Conservation (phyloP, 2,113 vertebrate species). For the Eubucco bourcierii region DNA sequence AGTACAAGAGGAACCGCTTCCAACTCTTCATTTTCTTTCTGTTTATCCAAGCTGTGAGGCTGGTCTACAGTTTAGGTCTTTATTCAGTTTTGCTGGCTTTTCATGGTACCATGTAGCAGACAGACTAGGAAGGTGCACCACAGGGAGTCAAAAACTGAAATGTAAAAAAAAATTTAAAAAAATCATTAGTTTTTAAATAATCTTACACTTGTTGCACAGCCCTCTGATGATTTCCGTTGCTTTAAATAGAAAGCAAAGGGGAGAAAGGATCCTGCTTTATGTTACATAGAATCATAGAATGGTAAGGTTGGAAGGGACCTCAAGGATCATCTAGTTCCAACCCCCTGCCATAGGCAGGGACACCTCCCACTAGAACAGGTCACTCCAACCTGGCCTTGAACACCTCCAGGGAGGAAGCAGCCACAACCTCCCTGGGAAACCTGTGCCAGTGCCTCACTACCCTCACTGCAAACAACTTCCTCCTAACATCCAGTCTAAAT, state of each 20-base stretch:
- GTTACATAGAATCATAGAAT: neutral
- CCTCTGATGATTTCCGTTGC: neutral
- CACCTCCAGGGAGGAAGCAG: too few species aligned
- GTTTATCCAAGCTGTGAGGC: neutral
- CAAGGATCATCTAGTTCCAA: too few species aligned
- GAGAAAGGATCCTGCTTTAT: neutral
- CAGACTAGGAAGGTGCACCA: neutral
- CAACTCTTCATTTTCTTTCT: neutral
- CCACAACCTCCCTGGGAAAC: too few species aligned
- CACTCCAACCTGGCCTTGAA: too few species aligned
- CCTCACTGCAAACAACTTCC: too few species aligned
- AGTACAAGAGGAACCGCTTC: neutral
- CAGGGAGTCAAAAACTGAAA: neutral
- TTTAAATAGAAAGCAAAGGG: neutral
- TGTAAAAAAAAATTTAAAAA: fast-evolving
- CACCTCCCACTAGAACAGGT: too few species aligned
- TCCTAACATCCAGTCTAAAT: too few species aligned
- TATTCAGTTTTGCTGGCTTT: neutral
- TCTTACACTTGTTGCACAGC: neutral
- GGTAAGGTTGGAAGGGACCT: too few species aligned
- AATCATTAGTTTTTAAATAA: neutral
- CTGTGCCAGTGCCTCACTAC: too few species aligned
- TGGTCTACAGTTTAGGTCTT: neutral
- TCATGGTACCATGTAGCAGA: neutral
- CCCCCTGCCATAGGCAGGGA: too few species aligned